Base-by-base conservation (phyloP, 2,797 vertebrate genomes). In the Gymnodraco acuticeps region DNA sequence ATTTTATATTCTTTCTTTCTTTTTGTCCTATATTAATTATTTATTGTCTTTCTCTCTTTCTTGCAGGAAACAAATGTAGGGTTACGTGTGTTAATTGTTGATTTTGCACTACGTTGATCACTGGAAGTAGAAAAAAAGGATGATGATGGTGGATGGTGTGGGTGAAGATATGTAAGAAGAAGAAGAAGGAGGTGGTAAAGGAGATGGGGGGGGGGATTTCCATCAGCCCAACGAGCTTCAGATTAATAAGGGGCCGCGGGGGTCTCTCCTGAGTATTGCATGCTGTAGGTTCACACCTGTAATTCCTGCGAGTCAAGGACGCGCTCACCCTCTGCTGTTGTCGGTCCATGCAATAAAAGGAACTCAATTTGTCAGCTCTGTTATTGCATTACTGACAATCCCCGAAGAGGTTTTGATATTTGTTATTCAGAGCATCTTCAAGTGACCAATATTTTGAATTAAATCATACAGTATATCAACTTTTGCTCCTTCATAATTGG, bases 11-110 rank as follows among this genome's bases (percentile, higher is more conserved):
- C 23, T 27, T 27, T 27, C 23, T 27, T 27, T 27, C 23, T 27
- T 27, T 27, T 27, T 27, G 23, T 27, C 23, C 23, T 27, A 27
- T 27, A 27, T 27, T 27, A 27, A 27, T 27, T 27, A 27, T 27
- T 3, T 27, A 27, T 27, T 27, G 23, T 3, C 23, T 27, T 27
- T 27, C 23, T 27, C 23, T 27, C 23, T 27, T 27, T 33, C 6
- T 5, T 33, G 5, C 33, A 33, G 33, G 33, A 33, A 33, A 33
- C 33, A 33, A 33, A 33, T 33, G 7, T 96, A 47, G 27, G 20
- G 33, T 41, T 73, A 61, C 94, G 46, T 94, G 94, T 13, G 83
- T 94, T 82, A 81, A 85, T 89, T 95, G 96, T 58, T 96, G 94
- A 23, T 96, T 95, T 85, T 3, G 89, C 95, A 19, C 91, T 94